Evolutionary conservation across 1,140 invertebrate species (phyloP).

Genomic region (Drosophila erecta): DNA sequence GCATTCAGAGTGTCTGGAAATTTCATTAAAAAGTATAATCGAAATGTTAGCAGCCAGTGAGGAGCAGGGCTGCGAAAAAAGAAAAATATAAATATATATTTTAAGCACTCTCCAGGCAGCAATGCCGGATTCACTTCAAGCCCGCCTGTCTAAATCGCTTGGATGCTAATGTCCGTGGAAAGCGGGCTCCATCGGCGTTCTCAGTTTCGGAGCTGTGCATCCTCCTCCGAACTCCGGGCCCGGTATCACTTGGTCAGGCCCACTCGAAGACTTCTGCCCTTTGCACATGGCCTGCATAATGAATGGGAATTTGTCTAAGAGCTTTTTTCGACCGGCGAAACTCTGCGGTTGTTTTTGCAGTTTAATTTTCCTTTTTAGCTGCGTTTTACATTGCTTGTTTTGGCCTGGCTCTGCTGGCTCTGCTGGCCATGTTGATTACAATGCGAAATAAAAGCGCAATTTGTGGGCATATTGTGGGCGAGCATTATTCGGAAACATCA

Average conservation of each 20-base stretch:
- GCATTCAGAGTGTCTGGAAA: constrained; percentile 60
- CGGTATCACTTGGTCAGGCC: constrained; percentile 39
- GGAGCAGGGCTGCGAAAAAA: constrained; percentile 9
- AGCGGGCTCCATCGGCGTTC: constrained; percentile 7
- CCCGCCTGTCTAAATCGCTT: constrained; percentile 49
- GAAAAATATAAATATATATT: constrained; percentile 59
- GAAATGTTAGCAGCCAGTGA: constrained; percentile 58
- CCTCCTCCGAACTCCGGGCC: constrained; percentile 13
- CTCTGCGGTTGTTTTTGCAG: constrained; percentile 40
- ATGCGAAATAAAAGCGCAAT: constrained; percentile 70
- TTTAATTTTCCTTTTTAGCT: constrained; percentile 58
- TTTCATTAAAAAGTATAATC: constrained; percentile 81
- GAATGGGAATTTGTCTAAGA: constrained; percentile 62
- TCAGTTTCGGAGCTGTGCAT: constrained; percentile 27
- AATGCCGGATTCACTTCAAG: background rate
- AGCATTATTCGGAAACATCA: constrained; percentile 38
- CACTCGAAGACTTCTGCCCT: constrained; percentile 67
- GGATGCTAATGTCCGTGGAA: constrained; percentile 66
- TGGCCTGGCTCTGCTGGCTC: background rate
- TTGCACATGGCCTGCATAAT: constrained; percentile 78
- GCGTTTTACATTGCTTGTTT: constrained; percentile 49
- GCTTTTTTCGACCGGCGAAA: constrained; percentile 29
- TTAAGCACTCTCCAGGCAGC: constrained; percentile 42
- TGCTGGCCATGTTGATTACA: constrained; percentile 49
- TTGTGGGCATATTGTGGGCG: constrained; percentile 65